Conservation (phyloP, 2,797 vertebrate species). For the Crocodylus rhombifer region DNA sequence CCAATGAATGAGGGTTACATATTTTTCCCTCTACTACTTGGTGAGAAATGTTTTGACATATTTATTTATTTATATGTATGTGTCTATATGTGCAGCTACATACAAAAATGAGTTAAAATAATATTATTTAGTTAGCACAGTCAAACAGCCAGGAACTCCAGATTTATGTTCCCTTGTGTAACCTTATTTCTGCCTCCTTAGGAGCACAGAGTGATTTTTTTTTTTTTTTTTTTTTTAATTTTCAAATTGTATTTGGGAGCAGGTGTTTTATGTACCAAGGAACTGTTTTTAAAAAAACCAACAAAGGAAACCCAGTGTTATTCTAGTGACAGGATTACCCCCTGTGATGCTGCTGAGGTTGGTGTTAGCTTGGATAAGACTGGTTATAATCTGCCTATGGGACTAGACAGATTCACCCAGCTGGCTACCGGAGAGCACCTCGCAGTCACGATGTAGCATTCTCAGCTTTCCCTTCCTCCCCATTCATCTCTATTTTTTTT, state of each 20-base stretch:
- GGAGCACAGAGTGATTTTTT: not conserved
- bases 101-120: not conserved
- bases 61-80: not conserved
- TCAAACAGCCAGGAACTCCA: not conserved
- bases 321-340: not conserved
- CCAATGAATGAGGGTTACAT: not conserved
- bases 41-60: not conserved
- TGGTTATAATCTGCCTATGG: not conserved
- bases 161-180: not conserved
- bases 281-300: rapidly evolving
- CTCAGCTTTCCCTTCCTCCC: not conserved
- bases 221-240: not conserved
- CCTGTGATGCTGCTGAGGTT: not conserved
- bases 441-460: not conserved
- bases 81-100: not conserved
- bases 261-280: not conserved
- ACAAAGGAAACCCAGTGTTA: not conserved
- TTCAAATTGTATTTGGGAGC: too few species aligned
- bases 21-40: not conserved
- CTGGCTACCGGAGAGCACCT: not conserved
- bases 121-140: not conserved
- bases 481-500: not conserved
- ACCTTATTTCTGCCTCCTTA: not conserved
- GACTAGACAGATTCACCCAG: not conserved
- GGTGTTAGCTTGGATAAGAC: not conserved